Conservation (phyloP, 92 coral and sea anemone genomes). For the Scolanthus callimorphus region DNA sequence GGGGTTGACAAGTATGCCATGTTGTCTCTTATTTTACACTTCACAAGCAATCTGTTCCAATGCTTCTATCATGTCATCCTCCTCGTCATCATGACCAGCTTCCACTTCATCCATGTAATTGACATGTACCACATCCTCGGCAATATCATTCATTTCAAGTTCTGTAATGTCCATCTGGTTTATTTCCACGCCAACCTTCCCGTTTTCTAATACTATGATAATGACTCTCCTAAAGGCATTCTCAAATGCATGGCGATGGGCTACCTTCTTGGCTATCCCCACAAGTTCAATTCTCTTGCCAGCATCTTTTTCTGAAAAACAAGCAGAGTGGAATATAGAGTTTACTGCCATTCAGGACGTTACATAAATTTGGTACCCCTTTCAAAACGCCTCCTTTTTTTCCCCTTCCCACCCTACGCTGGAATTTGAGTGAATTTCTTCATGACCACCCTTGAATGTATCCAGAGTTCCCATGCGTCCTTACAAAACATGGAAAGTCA, state of each 20-base stretch:
- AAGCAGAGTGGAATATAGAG: too few species aligned
- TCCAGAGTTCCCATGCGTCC: too few species aligned
- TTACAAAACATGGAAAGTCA: too few species aligned
- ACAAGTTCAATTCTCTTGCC: slow-evolving; percentile 52
- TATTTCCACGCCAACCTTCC: slow-evolving; percentile 76
- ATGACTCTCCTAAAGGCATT: slow-evolving; percentile 78
- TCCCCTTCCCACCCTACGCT: too few species aligned
- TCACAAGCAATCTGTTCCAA: slow-evolving; percentile 2
- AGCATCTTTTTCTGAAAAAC: slow-evolving; percentile 52
- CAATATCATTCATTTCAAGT: slow-evolving; percentile 18
- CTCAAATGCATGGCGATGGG: slow-evolving; percentile 78
- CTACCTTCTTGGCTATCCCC: slow-evolving; percentile 72
- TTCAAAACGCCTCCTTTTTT: too few species aligned
- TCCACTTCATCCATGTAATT: slow-evolving; percentile 40
- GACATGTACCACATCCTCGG: slow-evolving; percentile 46
- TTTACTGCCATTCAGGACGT: too few species aligned
- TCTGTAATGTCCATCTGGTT: slow-evolving; percentile 47
- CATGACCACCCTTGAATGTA: too few species aligned
- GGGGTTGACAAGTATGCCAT: not conserved
- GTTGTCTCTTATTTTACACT: not conserved
- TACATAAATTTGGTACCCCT: too few species aligned
- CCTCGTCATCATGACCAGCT: slow-evolving; percentile 7
- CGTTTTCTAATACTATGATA: slow-evolving; percentile 57
- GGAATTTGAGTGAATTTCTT: too few species aligned
- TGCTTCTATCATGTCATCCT: slow-evolving; percentile 29